Percentiles rank a stretch among this genome's conserved stretches.
Conservation (phyloP, 2,888 invertebrate species). For the Yponomeuta plumbellus region DNA sequence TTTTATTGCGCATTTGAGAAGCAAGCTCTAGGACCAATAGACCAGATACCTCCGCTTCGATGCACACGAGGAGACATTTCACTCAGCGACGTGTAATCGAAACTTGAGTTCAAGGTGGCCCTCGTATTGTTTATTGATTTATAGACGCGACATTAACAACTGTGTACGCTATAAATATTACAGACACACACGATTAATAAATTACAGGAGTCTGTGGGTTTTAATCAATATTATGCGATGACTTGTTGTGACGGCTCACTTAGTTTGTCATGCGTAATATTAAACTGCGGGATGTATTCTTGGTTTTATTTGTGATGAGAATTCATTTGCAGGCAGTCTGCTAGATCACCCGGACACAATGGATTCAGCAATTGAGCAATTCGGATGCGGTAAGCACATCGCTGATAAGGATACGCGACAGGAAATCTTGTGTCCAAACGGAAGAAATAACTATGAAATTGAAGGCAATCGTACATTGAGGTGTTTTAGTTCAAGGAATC, state of each 20-base stretch:
- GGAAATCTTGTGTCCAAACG: slow-evolving; percentile 44
- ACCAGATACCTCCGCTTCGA: slow-evolving; percentile 62
- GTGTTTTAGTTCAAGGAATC: not conserved
- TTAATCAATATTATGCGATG: slow-evolving; percentile 8
- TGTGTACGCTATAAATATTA: slow-evolving; percentile 26
- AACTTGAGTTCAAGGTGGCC: slow-evolving; percentile 61
- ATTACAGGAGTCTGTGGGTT: not conserved
- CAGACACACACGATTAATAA: slow-evolving; percentile 13
- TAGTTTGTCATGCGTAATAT: slow-evolving; percentile 31
- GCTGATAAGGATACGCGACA: slow-evolving; percentile 56
- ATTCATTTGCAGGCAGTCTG: not conserved
- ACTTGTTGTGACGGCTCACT: not conserved
- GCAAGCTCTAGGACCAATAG: slow-evolving; percentile 52
- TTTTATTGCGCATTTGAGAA: slow-evolving; percentile 50
- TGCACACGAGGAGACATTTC: slow-evolving; percentile 57
- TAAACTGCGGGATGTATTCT: not conserved
- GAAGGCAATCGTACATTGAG: not conserved
- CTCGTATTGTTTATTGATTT: slow-evolving; percentile 40
- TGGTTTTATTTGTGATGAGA: not conserved
- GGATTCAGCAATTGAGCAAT: slow-evolving; percentile 59
- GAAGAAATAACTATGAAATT: slow-evolving; percentile 10
- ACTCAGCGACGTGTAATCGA: slow-evolving; percentile 55
- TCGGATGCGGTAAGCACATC: slow-evolving; percentile 54
- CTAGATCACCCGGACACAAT: slow-evolving; percentile 42
- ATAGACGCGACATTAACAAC: slow-evolving; percentile 45